Evolutionary conservation across 2,113 vertebrate genomes (phyloP).

Genomic region (Anser cygnoides): DNA sequence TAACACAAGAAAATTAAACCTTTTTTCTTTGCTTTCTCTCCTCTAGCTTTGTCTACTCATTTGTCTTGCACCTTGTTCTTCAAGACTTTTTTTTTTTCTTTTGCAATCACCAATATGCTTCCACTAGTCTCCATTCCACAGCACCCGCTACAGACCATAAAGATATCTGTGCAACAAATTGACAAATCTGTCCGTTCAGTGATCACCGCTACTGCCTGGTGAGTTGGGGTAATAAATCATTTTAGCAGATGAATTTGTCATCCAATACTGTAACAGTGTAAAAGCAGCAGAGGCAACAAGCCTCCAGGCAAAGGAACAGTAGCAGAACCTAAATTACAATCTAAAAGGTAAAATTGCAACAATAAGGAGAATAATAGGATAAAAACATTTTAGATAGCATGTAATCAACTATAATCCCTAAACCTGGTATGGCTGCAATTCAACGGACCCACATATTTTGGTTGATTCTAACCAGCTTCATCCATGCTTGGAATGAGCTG

Average conservation of each 20-base stretch:
- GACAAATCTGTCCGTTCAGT: constrained; percentile 46
- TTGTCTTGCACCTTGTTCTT: background rate
- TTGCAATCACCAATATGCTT: background rate
- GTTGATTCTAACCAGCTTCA: background rate
- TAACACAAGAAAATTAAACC: background rate
- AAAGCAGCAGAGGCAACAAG: constrained; percentile 5
- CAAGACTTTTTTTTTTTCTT: background rate
- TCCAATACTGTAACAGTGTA: constrained; percentile 34
- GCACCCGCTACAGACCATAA: constrained; percentile 7
- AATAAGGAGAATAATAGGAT: constrained; percentile 19
- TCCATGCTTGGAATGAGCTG: constrained; percentile 41
- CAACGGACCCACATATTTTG: constrained; percentile 51
- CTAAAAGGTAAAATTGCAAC: constrained; percentile 21
- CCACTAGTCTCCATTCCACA: background rate
- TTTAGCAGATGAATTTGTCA: constrained; percentile 70
- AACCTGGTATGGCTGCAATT: constrained; percentile 43
- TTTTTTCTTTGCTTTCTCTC: background rate
- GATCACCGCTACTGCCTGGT: constrained; percentile 38
- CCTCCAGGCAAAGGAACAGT: constrained; percentile 44
- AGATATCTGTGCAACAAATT: constrained; percentile 46
- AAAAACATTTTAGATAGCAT: constrained; percentile 7
- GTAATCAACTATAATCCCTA: constrained; percentile 58
- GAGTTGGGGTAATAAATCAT: constrained; percentile 69
- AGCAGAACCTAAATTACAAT: constrained; percentile 47
- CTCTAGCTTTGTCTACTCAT: background rate